These are phyloP conservation scores for Xylophagus ater DNA, from an alignment of 2,888 invertebrate species.

Conservation along the genomic window DNA sequence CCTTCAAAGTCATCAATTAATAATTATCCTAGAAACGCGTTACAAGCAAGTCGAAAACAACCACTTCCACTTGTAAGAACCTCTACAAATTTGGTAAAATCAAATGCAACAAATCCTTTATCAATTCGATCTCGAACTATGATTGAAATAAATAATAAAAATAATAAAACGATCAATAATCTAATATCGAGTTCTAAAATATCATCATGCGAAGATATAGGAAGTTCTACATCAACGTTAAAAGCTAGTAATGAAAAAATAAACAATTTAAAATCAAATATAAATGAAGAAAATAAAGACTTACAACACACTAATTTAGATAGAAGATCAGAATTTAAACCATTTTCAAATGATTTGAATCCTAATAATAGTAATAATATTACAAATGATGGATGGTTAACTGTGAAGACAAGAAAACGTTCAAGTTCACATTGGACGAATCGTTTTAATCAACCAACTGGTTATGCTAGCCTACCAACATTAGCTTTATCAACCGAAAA, in stretches of 20 bases:
- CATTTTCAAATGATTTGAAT: slow-evolving; percentile 22
- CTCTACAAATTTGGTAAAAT: slow-evolving; percentile 19
- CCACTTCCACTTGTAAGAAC: slow-evolving; percentile 11
- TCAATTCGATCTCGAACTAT: slow-evolving; percentile 37
- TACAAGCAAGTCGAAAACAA: slow-evolving; percentile 15
- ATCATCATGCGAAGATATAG: slow-evolving; percentile 31
- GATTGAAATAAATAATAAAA: slow-evolving; percentile 31
- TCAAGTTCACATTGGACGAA: slow-evolving; percentile 61
- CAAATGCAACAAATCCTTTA: slow-evolving; percentile 30
- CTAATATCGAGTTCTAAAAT: slow-evolving; percentile 16
- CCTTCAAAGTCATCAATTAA: slow-evolving; percentile 7
- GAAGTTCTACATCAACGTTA: slow-evolving; percentile 36
- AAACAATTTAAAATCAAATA: slow-evolving; percentile 28
- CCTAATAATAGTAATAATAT: no score
- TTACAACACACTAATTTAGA: slow-evolving; percentile 20
- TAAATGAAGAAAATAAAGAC: slow-evolving; percentile 22
- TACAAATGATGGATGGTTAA: slow-evolving; percentile 86
- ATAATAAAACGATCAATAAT: not conserved
- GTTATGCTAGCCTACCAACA: slow-evolving; percentile 71
- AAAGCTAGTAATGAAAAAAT: slow-evolving; percentile 37
- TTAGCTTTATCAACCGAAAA: slow-evolving; percentile 41
- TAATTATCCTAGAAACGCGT: slow-evolving; percentile 11
- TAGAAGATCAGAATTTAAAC: slow-evolving; percentile 32
- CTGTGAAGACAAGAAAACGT: slow-evolving; percentile 66
- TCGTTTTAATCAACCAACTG: slow-evolving; percentile 70